A percentile compares a stretch with the other conserved stretches of the same genome.
These are phyloP conservation scores for Dreissena polymorpha DNA, from an alignment of 1,140 invertebrate species.

Conservation along the genomic window DNA sequence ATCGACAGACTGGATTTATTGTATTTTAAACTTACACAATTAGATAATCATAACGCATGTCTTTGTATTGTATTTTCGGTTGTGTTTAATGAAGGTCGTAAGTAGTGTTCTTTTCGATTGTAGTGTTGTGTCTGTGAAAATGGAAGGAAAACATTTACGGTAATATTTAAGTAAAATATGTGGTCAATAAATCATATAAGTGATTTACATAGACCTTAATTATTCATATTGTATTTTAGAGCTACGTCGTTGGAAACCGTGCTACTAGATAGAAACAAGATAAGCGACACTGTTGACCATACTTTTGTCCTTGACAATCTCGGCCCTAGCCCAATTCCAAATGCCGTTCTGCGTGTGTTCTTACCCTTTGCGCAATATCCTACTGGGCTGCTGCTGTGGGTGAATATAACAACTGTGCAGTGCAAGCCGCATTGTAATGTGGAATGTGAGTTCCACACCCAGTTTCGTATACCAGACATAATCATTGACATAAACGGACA, in stretches of 20 bases:
- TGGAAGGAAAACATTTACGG: no score
- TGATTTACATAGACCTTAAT: no score
- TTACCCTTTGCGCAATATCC: constrained; percentile 17
- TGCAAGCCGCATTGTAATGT: background rate
- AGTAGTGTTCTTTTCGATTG: no score
- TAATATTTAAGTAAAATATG: no score
- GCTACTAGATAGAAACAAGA: background rate
- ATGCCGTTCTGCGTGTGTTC: constrained; percentile 4
- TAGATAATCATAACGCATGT: no score
- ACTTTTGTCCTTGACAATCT: constrained; percentile 30
- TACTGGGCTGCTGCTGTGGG: background rate
- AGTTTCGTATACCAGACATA: background rate
- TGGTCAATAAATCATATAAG: no score
- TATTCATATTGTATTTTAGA: constrained; percentile 12
- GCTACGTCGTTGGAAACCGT: constrained; percentile 14
- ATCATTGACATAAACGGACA: background rate
- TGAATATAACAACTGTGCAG: constrained; percentile 40
- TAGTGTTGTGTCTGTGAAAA: no score
- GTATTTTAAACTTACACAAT: no score
- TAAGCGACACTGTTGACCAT: constrained; percentile 12
- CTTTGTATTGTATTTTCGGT: no score
- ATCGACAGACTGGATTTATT: background rate
- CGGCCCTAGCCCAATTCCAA: constrained; percentile 34
- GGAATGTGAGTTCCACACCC: background rate
- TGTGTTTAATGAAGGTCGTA: no score